These are phyloP conservation scores for Apoda limacodes DNA, from an alignment of 2,888 invertebrate species.

Conservation along the genomic window DNA sequence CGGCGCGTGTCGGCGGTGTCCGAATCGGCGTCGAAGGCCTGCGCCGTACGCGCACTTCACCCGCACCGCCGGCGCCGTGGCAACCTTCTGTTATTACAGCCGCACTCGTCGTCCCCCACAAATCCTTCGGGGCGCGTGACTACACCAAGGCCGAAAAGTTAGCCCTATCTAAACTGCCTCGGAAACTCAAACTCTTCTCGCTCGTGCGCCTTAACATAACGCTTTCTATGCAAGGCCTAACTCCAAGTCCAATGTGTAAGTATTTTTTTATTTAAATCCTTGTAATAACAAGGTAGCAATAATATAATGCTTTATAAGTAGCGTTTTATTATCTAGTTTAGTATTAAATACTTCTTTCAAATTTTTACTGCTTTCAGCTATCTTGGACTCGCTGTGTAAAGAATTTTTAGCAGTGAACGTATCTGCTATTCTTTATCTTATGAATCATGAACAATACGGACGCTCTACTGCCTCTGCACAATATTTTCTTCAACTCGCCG, in stretches of 20 bases:
- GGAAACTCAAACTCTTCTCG: conserved; percentile 77
- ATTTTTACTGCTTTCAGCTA: conserved; percentile 76
- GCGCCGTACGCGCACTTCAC: conserved; percentile 53
- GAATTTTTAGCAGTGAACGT: conserved; percentile 91
- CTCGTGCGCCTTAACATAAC: conserved; percentile 77
- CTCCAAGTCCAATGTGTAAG: conserved; percentile 83
- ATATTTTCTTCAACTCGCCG: conserved; percentile 93
- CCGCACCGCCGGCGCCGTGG: conserved; percentile 54
- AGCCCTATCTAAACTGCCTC: conserved; percentile 74
- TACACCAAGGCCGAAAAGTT: conserved; percentile 78
- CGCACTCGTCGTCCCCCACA: conserved; percentile 82
- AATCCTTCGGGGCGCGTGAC: conserved; percentile 79
- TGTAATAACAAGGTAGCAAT: too few relatives aligned
- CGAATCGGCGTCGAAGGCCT: conserved; percentile 46
- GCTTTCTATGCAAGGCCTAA: conserved; percentile 78
- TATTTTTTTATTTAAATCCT: too few relatives aligned
- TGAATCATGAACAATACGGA: conserved; percentile 95
- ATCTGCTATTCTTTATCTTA: conserved; percentile 92
- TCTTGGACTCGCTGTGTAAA: conserved; percentile 88
- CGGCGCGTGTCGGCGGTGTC: conserved; percentile 48
- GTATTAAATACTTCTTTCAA: too few relatives aligned
- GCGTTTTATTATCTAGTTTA: too few relatives aligned
- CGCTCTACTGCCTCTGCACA: conserved; percentile 94
- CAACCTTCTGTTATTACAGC: conserved; percentile 69
- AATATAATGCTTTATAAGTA: too few relatives aligned